Evolutionary conservation across 2,888 invertebrate species (phyloP), one percentile per base, ranked within the genome.

Genomic region (Amblyjoppa fuscipennis): DNA sequence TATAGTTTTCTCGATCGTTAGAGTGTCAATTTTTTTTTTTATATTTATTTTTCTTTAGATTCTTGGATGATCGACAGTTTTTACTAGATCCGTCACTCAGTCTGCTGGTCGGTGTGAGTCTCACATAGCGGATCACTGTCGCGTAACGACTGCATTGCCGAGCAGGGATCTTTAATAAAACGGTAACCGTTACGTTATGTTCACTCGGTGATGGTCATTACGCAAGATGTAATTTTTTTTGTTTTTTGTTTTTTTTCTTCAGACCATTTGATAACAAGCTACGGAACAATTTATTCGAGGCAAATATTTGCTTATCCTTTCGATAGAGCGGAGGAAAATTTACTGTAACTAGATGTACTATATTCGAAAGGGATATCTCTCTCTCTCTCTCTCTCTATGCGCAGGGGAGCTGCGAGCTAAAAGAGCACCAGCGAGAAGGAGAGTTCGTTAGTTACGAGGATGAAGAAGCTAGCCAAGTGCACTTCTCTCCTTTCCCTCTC

Each of bases 371-470:
- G 31, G 61, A 61, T 61, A 34, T 53, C 53, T 53, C 45, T n/a
- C 20, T 20, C 20, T 20, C 20, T 20, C 20, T 20, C 20, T 20
- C 20, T 53, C 53, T 53, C 45, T n/a, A 66, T 66, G 38, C 66
- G 51, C 51, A 51, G 25, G 51, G 53, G 20, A 66, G 25, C 66
- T 13, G 76, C 34, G 51, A 61, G 20, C 34, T 53, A 49, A 34
- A n/a, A 38, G 49, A 68, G 25, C 51, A 13, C 38, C 31, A 53
- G 66, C 61, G 20, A 13, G 53, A 75, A 81, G 68, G 49, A 81
- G 81, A 81, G 75, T 76, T 81, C 70, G 75, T 81, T 76, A 75
- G 75, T 81, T 81, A 49, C 41, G 81, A 81, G 69, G 70, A 76
- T 81, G 53, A 81, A 64, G 61, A 81, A 77, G 66, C 66, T 56